Base-by-base conservation (phyloP, 2,888 invertebrate species). In the Cataglyphis albicans region DNA sequence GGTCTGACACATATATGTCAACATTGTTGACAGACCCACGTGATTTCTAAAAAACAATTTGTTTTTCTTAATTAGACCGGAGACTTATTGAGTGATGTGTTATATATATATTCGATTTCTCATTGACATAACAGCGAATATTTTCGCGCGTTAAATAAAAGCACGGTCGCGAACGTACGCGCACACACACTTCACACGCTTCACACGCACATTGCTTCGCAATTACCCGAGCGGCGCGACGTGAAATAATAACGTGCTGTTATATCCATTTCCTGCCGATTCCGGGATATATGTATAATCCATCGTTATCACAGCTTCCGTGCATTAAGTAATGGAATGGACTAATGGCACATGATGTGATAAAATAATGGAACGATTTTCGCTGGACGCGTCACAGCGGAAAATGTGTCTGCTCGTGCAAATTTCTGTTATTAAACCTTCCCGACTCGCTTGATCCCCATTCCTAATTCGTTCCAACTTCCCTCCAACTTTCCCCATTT, bases 271-370 rank as follows among this genome's bases (percentile, higher is more conserved):
- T 78, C 44, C 78, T 72, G 35, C 59, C 44, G 44, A 78, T 78
- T 78, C 9, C 32, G 2, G 32, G 35, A 12, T 72, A 48, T 48
- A 48, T n/a, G 48, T 48, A 48, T 70, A 78, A 78, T 70, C 72
- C 44, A 59, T 59, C 59, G 59, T 12, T 25, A 70, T 59, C 44
- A n/a, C 59, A 29, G 21, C 72, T 35, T 25, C 35, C 59, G 52
- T 57, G 72, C 52, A 72, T 72, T 78, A 78, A 72, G 78, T 72
- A 78, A 78, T 61, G 72, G 72, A 59, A 78, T 61, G 72, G 59
- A 59, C 72, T 78, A 72, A 59, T 70, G 72, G 78, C 59, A 78
- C 21, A 21, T 70, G 72, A 70, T 59, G 78, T 78, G 59, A 78
- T 78, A 78, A 78, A 72, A 78, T 78, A 78, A 78, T 78, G 57